These are phyloP conservation scores for Sebastes steindachneri DNA, from an alignment of 2,797 vertebrate genomes.

Conservation along the genomic window DNA sequence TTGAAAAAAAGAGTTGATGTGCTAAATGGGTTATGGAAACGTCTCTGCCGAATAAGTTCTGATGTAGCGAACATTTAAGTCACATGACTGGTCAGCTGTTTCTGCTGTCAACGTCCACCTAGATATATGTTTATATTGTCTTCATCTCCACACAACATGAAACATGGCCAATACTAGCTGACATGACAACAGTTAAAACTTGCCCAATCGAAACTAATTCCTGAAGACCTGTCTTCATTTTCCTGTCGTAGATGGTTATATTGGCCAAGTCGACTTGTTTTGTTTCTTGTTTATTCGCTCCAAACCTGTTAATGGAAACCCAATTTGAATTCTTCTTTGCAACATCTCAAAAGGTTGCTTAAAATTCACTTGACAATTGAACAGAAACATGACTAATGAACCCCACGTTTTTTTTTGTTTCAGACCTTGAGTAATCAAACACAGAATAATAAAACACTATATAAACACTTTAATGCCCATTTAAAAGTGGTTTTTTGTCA, in stretches of 20 bases:
- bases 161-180: not conserved
- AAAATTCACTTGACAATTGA: not conserved
- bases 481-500: not conserved
- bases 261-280: rapidly evolving
- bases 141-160: not conserved
- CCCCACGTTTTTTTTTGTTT: not conserved
- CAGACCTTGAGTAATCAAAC: not conserved
- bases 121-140: not conserved
- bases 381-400: not conserved
- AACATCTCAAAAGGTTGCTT: not conserved
- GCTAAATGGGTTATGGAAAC: not conserved
- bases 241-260: not conserved
- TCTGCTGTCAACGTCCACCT: rapidly evolving
- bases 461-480: not conserved
- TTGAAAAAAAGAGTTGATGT: not conserved
- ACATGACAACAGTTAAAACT: not conserved
- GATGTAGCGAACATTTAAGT: not conserved
- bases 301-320: not conserved
- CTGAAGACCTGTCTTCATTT: not conserved
- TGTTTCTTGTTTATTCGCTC: not conserved
- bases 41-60: not conserved
- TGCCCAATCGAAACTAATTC: not conserved
- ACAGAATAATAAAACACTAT: not conserved
- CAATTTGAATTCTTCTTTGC: not conserved
- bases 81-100: not conserved